Base-by-base conservation (phyloP, 2,888 invertebrate species). In the Melieria crassipennis region DNA sequence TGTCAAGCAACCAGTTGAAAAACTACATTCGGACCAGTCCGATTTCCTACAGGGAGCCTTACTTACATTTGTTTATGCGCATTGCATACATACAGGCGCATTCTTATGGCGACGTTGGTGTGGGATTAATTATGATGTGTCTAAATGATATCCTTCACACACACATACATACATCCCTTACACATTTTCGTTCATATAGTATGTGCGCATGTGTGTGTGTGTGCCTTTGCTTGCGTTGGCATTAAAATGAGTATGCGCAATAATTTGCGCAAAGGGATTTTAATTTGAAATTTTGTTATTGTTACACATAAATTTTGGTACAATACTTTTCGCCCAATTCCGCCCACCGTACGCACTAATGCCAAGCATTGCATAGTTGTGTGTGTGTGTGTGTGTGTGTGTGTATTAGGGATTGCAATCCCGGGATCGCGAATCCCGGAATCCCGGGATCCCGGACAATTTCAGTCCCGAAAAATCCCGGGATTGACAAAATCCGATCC, bases 121-220 rank as follows among this genome's bases (percentile, higher is more conserved):
- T 75, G 79, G 80, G 80, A 83, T 83, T 83, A 83, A 84, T 83
- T 83, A 83, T 84, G 84, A 83, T 83, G 79, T 82, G 80, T 81
- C 82, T 79, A 77, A 81, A 76, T 79, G 79, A 76, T 75, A 62
- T 66, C 52, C 46, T 30, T 43, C 45, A 52, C 13, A 45, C 48
- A 57, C 42, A 52, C 46, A 66, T 13, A 13, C 47, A 7, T 5
- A 10, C 16, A 7, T 58, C 30, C 7, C 16, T 13, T 13, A n/a
- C 56, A 60, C 11, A 60, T 60, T 13, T 43, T 16, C 60, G 30
- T 9, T 2, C 57, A 45, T 45, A 7, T 65, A 62, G 48, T 52
- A 63, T 30, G 47, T 56, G 50, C 9, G 11, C 56, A 61, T 57
- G 11, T 43, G 46, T 61, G 16, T 11, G 52, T 70, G 52, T 69